A percentile compares a stretch with the other conserved stretches of the same genome.
phyloP scores from a whole-genome alignment of 1,140 invertebrate species.

The Atta texana region DNA sequence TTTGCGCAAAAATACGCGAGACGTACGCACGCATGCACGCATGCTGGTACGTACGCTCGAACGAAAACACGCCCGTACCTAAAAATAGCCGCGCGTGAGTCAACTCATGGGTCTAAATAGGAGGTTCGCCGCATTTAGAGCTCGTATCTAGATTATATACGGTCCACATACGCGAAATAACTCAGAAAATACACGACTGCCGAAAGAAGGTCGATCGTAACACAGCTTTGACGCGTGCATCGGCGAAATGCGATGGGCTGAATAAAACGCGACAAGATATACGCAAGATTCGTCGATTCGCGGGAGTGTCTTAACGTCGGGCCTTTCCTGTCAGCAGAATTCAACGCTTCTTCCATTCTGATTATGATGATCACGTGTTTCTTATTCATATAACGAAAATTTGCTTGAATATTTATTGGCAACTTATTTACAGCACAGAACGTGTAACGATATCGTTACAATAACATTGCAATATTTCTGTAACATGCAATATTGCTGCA shows the following conservation, averaged over 20 bases:
- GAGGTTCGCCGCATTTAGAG: conserved; percentile 79
- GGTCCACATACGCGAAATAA: conserved; percentile 71
- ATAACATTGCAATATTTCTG: too few relatives aligned
- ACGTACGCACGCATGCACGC: conserved; percentile 65
- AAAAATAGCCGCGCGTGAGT: conserved; percentile 79
- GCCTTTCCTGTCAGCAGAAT: neutral
- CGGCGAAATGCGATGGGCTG: neutral
- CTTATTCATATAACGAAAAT: conserved; percentile 12
- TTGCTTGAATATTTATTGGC: neutral
- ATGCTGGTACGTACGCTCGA: conserved; percentile 67
- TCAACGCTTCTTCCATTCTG: too few relatives aligned
- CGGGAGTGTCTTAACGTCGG: neutral
- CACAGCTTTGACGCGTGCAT: conserved; percentile 33
- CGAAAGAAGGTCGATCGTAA: conserved; percentile 64
- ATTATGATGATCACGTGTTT: neutral
- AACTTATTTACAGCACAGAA: too few relatives aligned
- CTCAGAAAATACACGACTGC: conserved; percentile 69
- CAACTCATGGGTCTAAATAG: conserved; percentile 80
- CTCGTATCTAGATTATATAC: conserved; percentile 78
- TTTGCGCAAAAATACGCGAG: conserved; percentile 64
- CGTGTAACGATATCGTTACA: too few relatives aligned
- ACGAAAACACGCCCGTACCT: conserved; percentile 77
- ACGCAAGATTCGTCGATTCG: neutral
- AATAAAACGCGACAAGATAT: neutral
- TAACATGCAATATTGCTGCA: too few relatives aligned